Evolutionary conservation across 2,888 invertebrate species (phyloP), one percentile per base, ranked within the genome.

Genomic region (Stenolophus ochropezus): DNA sequence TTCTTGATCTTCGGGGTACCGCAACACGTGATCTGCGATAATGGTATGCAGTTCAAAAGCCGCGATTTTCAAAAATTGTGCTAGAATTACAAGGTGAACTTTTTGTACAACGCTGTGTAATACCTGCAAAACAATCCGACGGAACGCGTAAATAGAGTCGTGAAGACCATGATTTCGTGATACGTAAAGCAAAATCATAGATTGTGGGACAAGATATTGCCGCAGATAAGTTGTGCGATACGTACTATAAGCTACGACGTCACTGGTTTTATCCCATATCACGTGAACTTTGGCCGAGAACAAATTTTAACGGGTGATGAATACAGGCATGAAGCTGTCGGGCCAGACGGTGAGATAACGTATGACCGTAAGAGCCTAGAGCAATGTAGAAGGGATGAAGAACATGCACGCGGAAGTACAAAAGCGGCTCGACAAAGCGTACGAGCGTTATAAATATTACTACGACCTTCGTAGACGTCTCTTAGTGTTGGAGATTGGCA

Each of bases 71-170:
- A 21, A n/a, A 65, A 21, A 4, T 21, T 65, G 14, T 20, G 20
- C 4, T 6, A 65, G 2, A 14, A 16, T 21, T 84, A 82, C 42
- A 82, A 83, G 0, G 56, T 83, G 0, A 79, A 76, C 21, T 77
- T 84, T 14, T 61, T 65, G 1, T 78, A 61, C 74, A 85, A 83
- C 16, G 82, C 84, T 0, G 20, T 79, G 4, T 86, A 87, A 73
- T 5, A 27, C 5, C 27, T 5, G 83, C 86, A 87, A 81, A 81
- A 84, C 1, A 86, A 87, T 27, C 85, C 86, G 0, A 85, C 86
- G 0, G 86, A 87, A 71, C 79, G 86, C 0, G 84, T 86, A 0
- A 86, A 86, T 81, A 79, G 85, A 21, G 85, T 86, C 0, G 79
- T 87, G 0, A 83, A 85, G 2, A 84, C 84, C 2, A 84, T 84